These are phyloP conservation scores for Podarcis cretensis DNA, from an alignment of 2,113 vertebrate species.

Conservation along the genomic window DNA sequence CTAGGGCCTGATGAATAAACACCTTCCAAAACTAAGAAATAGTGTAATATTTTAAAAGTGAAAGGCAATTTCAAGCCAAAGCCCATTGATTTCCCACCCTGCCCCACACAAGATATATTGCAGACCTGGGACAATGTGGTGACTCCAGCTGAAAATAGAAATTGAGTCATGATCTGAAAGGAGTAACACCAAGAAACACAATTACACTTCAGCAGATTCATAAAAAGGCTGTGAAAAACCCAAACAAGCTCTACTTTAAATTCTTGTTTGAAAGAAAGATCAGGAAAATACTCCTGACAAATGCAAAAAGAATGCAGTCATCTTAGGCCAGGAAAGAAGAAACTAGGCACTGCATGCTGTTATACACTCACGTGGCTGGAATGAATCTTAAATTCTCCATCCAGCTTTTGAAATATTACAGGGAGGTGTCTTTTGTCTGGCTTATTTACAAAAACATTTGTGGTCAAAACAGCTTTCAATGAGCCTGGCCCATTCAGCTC, in stretches of 20 bases:
- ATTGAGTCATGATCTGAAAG: background rate
- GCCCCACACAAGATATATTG: background rate
- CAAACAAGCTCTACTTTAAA: background rate
- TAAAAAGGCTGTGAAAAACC: background rate
- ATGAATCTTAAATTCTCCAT: background rate
- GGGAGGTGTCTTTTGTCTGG: background rate
- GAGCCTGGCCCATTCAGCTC: background rate
- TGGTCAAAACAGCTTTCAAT: background rate
- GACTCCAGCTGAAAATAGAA: conserved; percentile 2
- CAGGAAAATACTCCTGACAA: background rate
- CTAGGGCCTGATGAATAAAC: background rate
- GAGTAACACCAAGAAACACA: background rate
- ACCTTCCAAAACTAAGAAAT: background rate
- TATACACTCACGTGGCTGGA: background rate
- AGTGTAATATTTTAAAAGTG: background rate
- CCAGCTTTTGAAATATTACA: background rate
- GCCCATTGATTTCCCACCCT: background rate
- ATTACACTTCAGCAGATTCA: background rate
- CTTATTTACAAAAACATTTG: background rate
- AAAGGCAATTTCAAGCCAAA: background rate
- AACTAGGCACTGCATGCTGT: background rate
- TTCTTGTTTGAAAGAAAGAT: background rate
- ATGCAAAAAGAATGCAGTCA: background rate
- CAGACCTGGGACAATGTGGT: background rate
- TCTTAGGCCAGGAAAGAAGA: background rate